Conservation (phyloP, 2,797 vertebrate species). For the Eulemur coronatus region DNA sequence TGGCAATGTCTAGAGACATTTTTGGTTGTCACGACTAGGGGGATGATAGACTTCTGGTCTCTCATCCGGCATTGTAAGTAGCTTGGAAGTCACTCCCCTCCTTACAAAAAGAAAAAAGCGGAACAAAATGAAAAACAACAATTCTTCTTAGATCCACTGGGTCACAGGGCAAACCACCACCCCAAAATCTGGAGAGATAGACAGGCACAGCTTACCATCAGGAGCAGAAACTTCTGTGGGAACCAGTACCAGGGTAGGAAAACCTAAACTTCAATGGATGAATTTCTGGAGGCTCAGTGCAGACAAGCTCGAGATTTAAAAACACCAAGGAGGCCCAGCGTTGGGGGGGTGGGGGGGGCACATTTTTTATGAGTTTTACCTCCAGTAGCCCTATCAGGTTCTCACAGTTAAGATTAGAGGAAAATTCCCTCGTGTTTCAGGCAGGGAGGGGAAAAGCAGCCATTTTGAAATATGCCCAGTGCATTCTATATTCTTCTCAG, state of each 20-base stretch:
- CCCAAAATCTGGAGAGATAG: background rate
- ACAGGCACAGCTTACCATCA: background rate
- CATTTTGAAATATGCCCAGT: background rate
- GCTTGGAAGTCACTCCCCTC: background rate
- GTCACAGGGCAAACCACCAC: background rate
- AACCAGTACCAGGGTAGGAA: background rate
- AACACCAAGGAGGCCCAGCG: background rate
- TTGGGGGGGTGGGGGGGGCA: background rate
- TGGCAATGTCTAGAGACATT: background rate
- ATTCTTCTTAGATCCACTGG: background rate
- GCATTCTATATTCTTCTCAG: background rate
- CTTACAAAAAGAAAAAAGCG: background rate
- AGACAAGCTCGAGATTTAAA: background rate
- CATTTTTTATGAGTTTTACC: background rate
- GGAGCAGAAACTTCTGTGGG: background rate
- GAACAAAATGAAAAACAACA: conserved; percentile 16
- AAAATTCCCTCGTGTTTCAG: background rate
- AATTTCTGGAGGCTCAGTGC: background rate
- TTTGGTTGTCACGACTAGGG: background rate
- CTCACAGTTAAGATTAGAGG: background rate
- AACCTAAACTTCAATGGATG: background rate
- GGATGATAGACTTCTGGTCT: background rate
- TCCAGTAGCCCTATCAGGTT: background rate
- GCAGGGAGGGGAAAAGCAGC: background rate
- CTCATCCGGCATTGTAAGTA: background rate